Evolutionary conservation across 2,888 invertebrate genomes (phyloP), one percentile per base, ranked within the genome.

Genomic region (Epinotia bilunana): DNA sequence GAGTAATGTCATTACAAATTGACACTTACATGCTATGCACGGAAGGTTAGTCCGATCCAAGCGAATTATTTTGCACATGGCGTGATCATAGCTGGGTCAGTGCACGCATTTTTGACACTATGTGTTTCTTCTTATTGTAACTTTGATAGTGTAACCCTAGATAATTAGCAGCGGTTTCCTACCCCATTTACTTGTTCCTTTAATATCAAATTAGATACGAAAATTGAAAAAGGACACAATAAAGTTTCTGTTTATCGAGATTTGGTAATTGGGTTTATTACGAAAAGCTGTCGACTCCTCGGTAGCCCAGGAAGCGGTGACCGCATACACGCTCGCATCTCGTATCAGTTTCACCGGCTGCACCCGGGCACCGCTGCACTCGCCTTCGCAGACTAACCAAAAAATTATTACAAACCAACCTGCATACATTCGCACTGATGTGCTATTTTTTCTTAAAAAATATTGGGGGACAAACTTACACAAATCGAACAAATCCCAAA

Each of bases 331-430:
- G 84, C 91, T 91, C 83, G 83, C 80, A 79, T 80, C 82, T 82
- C 83, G 85, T 85, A 84, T 90, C 86, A 78, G 83, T 84, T 89
- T 87, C 87, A 86, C 84, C 81, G 20, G 33, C 46, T 49, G 85
- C 86, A 86, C 87, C 87, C 83, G 87, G 86, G 82, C 83, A 82
- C 83, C 84, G 84, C 85, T 86, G 86, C 87, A 85, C 79, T 86
- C 87, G 85, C 79, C 87, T 82, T 90, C 82, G 87, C 88, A 86
- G 86, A 86, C 87, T 67, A 60, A 65, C 74, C 74, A 53, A 71
- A 65, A 61, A 64, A 71, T 75, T 61, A 71, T 61, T 57, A 65
- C 55, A 61, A 71, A 61, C 53, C 53, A 61, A 65, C 65, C 33
- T 70, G 70, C 58, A 70, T 64, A 57, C 61, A 58, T 23, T 57